Evolutionary conservation across 2,888 invertebrate genomes (phyloP).

Genomic region (Parnassius smintheus): DNA sequence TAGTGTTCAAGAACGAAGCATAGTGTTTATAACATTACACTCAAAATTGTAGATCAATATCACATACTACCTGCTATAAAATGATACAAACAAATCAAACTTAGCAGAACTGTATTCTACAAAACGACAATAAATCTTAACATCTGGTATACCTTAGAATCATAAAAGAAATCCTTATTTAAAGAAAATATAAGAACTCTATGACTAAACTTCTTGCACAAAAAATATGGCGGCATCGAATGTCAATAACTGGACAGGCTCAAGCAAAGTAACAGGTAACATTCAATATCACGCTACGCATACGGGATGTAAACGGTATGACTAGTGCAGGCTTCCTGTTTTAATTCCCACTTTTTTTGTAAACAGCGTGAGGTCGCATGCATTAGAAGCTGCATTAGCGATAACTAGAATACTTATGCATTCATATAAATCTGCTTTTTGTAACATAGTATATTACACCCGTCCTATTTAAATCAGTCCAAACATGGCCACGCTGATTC

Average conservation of each 20-base stretch:
- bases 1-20: too few species aligned
- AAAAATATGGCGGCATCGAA: constrained; percentile 45
- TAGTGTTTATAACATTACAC: too few species aligned
- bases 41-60: too few species aligned
- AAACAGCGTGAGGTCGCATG: constrained; percentile 52
- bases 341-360: constrained; percentile 64
- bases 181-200: constrained; percentile 7
- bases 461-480: constrained; percentile 13
- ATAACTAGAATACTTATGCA: constrained; percentile 22
- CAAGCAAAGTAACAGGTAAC: constrained; percentile 53
- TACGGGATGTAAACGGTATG: constrained; percentile 59
- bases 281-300: constrained; percentile 62
- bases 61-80: too few species aligned
- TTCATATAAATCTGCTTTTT: constrained; percentile 23
- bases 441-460: too few species aligned
- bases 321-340: constrained; percentile 57
- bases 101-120: too few species aligned
- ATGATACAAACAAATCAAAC: too few species aligned
- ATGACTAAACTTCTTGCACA: constrained; percentile 42
- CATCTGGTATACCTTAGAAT: too few species aligned
- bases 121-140: too few species aligned
- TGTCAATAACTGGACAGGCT: constrained; percentile 58
- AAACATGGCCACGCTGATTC: constrained; percentile 14
- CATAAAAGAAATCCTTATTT: too few species aligned
- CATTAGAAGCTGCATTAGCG: constrained; percentile 29